phyloP scores from a whole-genome alignment of 2,888 invertebrate genomes.

The Folsomia manolachei region DNA sequence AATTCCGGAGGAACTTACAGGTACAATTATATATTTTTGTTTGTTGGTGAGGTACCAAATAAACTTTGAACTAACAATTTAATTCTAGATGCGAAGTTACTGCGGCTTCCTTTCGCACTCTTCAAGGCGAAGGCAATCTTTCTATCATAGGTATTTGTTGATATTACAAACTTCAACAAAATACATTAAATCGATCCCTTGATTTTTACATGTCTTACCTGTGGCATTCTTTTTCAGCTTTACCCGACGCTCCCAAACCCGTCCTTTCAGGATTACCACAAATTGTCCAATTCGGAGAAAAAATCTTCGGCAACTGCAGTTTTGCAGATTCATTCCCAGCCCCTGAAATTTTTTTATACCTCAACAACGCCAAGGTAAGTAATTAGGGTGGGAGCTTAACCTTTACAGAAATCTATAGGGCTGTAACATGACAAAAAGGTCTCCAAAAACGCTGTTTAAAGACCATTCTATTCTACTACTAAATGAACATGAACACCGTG shows the following conservation, averaged over 20 bases:
- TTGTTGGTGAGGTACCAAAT: too few species aligned
- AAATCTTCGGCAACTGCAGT: slow-evolving; percentile 30
- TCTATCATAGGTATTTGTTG: slow-evolving; percentile 32
- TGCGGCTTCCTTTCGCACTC: slow-evolving; percentile 35
- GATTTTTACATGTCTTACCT: neutral
- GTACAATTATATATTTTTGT: too few species aligned
- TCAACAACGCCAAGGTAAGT: slow-evolving; percentile 35
- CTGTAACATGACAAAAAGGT: too few species aligned
- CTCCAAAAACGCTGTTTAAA: too few species aligned
- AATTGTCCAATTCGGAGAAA: slow-evolving; percentile 17
- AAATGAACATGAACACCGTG: neutral
- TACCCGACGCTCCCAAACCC: slow-evolving; percentile 21
- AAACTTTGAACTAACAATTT: neutral
- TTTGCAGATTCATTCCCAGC: slow-evolving; percentile 28
- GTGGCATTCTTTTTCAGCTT: slow-evolving; percentile 16
- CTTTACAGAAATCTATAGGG: too few species aligned
- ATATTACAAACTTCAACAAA: too few species aligned
- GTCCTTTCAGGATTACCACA: slow-evolving; percentile 17
- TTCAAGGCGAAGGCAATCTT: slow-evolving; percentile 32
- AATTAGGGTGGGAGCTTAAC: too few species aligned
- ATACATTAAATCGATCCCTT: neutral
- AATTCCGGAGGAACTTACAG: slow-evolving; percentile 29
- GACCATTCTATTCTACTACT: neutral
- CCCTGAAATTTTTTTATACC: slow-evolving; percentile 31
- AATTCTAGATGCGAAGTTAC: slow-evolving; percentile 30